Base-by-base conservation (phyloP, 2,797 vertebrate genomes). In the Silurus aristotelis region DNA sequence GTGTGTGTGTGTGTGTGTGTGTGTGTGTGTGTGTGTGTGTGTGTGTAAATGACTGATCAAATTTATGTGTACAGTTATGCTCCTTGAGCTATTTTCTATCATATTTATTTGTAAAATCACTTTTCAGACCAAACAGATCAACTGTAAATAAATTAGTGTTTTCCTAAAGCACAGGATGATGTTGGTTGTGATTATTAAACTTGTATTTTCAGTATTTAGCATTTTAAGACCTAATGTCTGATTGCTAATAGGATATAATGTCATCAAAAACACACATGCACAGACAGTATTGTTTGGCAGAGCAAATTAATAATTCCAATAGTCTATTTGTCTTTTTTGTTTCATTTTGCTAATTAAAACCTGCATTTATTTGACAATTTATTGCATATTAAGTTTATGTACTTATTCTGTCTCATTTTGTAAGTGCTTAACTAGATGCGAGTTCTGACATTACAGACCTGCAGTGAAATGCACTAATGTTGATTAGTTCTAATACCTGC, bases 401-500 rank as follows among this genome's bases (percentile, higher is more conserved):
- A n/a, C 76, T 78, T 43, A n/a, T 43, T 58, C 55, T 58, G 17
- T 77, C 75, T 77, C 25, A 60, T 77, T 38, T 58, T 77, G 27
- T 58, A 60, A 13, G 17, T 61, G 73, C 58, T 76, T 31, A 52
- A 15, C 46, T 73, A 19, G 52, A 55, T 75, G 52, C 7, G 72
- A 55, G 72, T 75, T 73, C 22, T 73, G 73, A 55, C 58, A 73
- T 61, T 84, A 55, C 46, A 79, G 82, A 80, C 66, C 75, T 84
- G 83, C 48, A 82, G 67, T 61, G 70, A n/a, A 76, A 78, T 27
- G 58, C 79, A 86, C 64, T 87, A 85, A 87, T 86, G 80, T 76
- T 84, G 75, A 84, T 87, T 76, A 72, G 68, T 87, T 86, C 58
- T 86, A 86, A 82, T 88, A 85, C 61, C 76, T 80, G 80, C 20